Conservation (phyloP, 2,888 invertebrate genomes). For the Epirrhoe tristata region DNA sequence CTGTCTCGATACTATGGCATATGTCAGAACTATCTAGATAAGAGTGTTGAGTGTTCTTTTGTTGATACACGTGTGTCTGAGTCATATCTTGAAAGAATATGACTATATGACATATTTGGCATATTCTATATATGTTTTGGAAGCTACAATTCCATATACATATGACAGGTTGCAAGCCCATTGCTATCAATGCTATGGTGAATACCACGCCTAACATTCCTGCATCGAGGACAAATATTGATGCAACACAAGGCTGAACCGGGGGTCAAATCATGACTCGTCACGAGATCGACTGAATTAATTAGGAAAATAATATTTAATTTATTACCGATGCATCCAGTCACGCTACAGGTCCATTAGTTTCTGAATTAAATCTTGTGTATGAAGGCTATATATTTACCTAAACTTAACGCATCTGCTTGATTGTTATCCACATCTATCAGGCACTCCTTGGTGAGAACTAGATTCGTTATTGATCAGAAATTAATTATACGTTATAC, state of each 20-base stretch:
- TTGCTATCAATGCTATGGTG: not conserved
- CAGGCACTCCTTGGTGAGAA: not conserved
- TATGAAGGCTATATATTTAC: not conserved
- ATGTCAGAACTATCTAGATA: too few species aligned
- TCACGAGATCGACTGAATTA: constrained; percentile 30
- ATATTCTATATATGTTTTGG: not conserved
- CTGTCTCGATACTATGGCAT: too few species aligned
- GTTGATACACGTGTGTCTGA: too few species aligned
- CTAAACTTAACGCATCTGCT: not conserved
- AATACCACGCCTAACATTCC: constrained; percentile 7
- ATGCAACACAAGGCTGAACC: constrained; percentile 30
- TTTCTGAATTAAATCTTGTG: not conserved
- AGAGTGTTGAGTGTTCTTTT: too few species aligned
- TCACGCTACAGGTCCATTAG: constrained; percentile 19
- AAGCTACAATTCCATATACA: not conserved
- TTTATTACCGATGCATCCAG: constrained; percentile 13
- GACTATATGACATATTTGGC: not conserved
- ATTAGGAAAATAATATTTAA: constrained; percentile 28
- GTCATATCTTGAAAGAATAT: too few species aligned
- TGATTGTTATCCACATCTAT: not conserved
- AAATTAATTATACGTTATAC: not conserved
- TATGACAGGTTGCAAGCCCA: not conserved
- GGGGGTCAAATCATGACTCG: constrained; percentile 26
- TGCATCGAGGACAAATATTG: constrained; percentile 26
- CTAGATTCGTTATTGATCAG: not conserved